Base-by-base conservation (phyloP, 2,888 invertebrate species). In the Caenorhabditis sp. region DNA sequence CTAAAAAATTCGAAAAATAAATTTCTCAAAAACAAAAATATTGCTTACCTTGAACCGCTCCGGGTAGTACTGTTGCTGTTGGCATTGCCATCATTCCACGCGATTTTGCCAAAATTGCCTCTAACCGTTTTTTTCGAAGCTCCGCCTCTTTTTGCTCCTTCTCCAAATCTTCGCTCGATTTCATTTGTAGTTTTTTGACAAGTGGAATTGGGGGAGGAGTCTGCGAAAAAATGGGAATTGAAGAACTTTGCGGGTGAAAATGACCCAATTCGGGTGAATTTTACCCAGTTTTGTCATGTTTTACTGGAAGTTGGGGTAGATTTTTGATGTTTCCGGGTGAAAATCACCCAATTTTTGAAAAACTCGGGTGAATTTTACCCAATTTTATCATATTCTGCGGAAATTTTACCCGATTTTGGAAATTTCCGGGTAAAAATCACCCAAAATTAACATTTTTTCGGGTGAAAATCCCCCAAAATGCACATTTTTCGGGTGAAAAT, bases 61-160 rank as follows among this genome's bases (percentile, higher is more conserved):
- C 60, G 1, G 71, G 67, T 21, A 67, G 64, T 31, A 58, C 23
- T 19, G 72, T 51, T n/a, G 58, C 60, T 37, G 58, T 55, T 21
- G 68, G 68, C 6, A 60, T 60, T n/a, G 64, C n/a, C n/a, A n/a
- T 58, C 70, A 65, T 68, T 69, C 65, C 68, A 23, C 75, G 54
- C 6, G 70, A 65, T 23, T 70, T 70, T 1, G 75, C 75, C 2
- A 75, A 61, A 17, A 75, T 67, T n/a, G 49, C 75, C 14, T 67
- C 75, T 6, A 75, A 49, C n/a, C 68, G 54, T 14, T 51, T 49
- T 53, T 58, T 67, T 23, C 75, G 58, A 17, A 70, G 70, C n/a
- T 70, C 70, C 0, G 62, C 54, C 37, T 73, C 72, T 17, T 54
- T 36, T 43, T 69, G 59, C 24, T 69, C 65, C 26, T 51, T 68